These are phyloP conservation scores for Tragelaphus imberbis DNA, from an alignment of 2,113 vertebrate genomes.

Conservation along the genomic window DNA sequence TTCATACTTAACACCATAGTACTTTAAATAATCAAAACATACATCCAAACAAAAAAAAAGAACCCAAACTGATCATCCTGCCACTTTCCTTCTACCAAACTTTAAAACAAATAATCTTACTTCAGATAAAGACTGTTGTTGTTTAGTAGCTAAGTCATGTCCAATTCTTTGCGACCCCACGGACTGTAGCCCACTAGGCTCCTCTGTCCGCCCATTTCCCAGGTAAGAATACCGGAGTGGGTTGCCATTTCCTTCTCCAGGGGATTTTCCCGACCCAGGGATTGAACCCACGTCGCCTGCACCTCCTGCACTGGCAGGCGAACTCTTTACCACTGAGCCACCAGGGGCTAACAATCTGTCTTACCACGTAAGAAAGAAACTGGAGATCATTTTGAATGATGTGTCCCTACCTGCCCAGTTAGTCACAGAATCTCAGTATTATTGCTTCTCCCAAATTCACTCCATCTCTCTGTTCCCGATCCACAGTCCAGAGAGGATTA, in stretches of 20 bases:
- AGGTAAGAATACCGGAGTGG: neutral
- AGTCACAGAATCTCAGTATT: neutral
- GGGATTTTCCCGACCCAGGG: neutral
- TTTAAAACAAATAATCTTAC: slow-evolving; percentile 13
- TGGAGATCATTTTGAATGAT: neutral
- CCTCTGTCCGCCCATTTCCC: neutral
- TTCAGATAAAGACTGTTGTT: neutral
- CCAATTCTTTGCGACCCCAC: neutral
- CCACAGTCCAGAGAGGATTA: neutral
- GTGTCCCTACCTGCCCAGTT: neutral
- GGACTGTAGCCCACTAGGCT: neutral
- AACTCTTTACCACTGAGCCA: neutral
- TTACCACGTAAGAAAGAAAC: neutral
- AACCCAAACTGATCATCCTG: neutral
- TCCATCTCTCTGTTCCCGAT: neutral
- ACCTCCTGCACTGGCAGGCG: neutral
- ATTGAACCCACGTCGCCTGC: fast-evolving
- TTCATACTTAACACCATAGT: neutral
- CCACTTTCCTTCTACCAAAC: neutral
- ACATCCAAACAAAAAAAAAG: neutral
- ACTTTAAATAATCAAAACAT: neutral
- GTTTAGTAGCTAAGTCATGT: neutral
- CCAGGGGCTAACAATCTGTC: neutral
- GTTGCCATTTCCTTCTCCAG: neutral
- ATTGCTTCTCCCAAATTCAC: neutral